A percentile compares a stretch with the other conserved stretches of the same genome.
Evolutionary conservation across 2,888 invertebrate genomes (phyloP).

Genomic region (Chydorus sphaericus): DNA sequence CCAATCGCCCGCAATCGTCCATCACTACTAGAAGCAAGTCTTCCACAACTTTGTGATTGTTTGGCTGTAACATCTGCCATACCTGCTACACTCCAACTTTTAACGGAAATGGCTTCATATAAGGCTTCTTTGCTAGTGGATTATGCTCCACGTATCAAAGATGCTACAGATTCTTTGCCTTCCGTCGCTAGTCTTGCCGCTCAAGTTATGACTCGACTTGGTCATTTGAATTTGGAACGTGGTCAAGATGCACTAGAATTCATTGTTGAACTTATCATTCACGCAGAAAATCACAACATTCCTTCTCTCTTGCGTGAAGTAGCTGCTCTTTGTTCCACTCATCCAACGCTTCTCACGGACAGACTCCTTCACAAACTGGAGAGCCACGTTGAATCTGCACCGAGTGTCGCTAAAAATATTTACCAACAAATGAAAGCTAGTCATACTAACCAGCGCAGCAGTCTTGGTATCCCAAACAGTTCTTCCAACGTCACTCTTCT

Average conservation of each 20-base stretch:
- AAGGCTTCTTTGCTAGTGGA: conserved; percentile 53
- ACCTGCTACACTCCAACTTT: conserved; percentile 51
- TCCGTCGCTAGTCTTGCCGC: conserved; percentile 10
- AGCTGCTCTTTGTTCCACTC: conserved; percentile 60
- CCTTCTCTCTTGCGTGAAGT: conserved; percentile 63
- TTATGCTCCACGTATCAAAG: conserved; percentile 50
- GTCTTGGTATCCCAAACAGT: not conserved
- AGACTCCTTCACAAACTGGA: conserved; percentile 54
- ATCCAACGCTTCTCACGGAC: conserved; percentile 65
- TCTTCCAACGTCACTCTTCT: not conserved
- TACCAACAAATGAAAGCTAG: conserved; percentile 6
- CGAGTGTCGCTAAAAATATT: conserved; percentile 9
- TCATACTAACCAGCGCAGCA: not conserved
- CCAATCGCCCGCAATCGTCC: conserved; percentile 36
- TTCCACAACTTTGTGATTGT: conserved; percentile 67
- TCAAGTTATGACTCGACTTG: conserved; percentile 12
- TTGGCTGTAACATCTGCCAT: conserved; percentile 44
- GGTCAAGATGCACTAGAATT: conserved; percentile 70
- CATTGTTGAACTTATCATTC: conserved; percentile 55
- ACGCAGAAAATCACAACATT: conserved; percentile 55
- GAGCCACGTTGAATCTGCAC: not conserved
- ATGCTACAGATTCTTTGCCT: conserved; percentile 36
- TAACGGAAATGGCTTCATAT: conserved; percentile 50
- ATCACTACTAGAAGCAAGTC: conserved; percentile 59
- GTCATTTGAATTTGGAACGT: conserved; percentile 33